These are phyloP conservation scores for Engraulis encrasicolus DNA, from an alignment of 2,113 vertebrate genomes.

Conservation along the genomic window DNA sequence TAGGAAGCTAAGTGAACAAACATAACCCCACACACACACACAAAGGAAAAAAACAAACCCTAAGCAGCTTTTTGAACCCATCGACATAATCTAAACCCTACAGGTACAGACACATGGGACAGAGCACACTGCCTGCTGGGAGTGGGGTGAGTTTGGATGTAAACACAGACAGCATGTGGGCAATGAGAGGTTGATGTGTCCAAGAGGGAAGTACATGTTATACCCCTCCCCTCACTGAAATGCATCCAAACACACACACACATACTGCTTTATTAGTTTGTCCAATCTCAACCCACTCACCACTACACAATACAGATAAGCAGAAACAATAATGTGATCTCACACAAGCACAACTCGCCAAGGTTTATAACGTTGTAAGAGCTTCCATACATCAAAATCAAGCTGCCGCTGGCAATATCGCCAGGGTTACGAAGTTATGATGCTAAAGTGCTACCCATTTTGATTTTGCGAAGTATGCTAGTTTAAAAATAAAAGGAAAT, in stretches of 20 bases:
- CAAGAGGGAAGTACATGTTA: background rate
- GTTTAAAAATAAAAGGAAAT: too few relatives aligned
- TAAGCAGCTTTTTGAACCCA: background rate
- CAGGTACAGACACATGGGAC: background rate
- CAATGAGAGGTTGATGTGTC: background rate
- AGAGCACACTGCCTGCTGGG: background rate
- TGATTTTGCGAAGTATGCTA: too few relatives aligned
- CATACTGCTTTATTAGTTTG: too few relatives aligned
- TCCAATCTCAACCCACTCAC: background rate
- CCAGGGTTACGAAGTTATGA: too few relatives aligned
- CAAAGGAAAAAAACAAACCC: background rate
- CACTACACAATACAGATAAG: background rate
- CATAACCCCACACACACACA: background rate
- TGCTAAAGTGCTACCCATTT: too few relatives aligned
- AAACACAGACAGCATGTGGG: background rate
- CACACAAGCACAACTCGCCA: conserved; percentile 2
- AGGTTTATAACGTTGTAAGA: background rate
- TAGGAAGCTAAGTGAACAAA: background rate
- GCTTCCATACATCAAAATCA: background rate
- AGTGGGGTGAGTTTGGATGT: background rate
- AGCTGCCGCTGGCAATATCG: too few relatives aligned
- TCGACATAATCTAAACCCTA: background rate
- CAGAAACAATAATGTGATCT: background rate
- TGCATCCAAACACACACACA: too few relatives aligned
- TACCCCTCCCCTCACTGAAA: too few relatives aligned